Percentiles rank a stretch among this genome's conserved stretches.
phyloP scores from a whole-genome alignment of 2,888 invertebrate species.

The Galerucella nymphaeae region DNA sequence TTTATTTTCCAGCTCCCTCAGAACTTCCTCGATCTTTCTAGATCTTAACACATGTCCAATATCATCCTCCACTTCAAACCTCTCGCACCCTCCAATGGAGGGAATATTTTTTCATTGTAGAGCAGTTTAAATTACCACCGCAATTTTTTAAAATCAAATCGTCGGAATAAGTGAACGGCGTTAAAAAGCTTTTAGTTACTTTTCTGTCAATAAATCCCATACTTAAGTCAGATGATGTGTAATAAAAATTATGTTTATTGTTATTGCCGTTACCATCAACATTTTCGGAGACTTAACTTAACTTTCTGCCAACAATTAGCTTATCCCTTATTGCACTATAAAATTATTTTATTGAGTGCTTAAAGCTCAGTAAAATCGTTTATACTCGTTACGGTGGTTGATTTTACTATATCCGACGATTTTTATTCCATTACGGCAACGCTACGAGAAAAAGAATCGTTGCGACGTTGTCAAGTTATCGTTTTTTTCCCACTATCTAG shows the following conservation, averaged over 20 bases:
- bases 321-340: neutral
- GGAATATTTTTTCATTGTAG: too few species aligned
- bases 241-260: conserved; percentile 30
- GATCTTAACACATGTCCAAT: too few species aligned
- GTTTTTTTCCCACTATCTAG: too few species aligned
- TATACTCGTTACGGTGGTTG: neutral
- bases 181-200: conserved; percentile 13
- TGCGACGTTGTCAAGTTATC: too few species aligned
- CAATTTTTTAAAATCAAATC: neutral
- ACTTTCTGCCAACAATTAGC: conserved; percentile 1
- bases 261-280: conserved; percentile 12
- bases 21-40: too few species aligned
- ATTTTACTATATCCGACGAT: neutral
- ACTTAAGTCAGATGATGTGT: conserved; percentile 21
- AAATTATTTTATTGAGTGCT: conserved; percentile 12
- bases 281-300: neutral
- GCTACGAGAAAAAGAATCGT: too few species aligned
- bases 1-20: too few species aligned
- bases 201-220: conserved; percentile 12
- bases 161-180: neutral
- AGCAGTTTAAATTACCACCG: neutral
- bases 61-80: too few species aligned
- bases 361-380: neutral
- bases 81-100: too few species aligned
- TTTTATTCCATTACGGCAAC: neutral